phyloP scores from a whole-genome alignment of 1,140 invertebrate species.

The Drosophila mojavensis region DNA sequence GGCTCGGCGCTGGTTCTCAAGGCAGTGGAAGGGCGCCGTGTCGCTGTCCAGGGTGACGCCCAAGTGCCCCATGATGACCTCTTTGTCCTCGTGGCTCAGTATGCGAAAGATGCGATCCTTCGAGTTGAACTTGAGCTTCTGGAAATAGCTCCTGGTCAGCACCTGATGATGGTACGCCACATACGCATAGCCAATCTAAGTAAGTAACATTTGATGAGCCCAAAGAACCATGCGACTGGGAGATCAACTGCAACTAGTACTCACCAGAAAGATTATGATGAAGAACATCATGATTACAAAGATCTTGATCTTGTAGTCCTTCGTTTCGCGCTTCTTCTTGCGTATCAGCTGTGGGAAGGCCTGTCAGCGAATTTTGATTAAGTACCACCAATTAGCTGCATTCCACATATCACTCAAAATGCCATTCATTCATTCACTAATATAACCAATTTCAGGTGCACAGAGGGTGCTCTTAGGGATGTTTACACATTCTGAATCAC shows the following conservation, averaged over 20 bases:
- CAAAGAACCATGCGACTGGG: no score
- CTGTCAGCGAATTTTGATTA: slow-evolving; percentile 29
- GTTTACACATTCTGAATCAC: background rate
- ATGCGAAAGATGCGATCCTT: slow-evolving; percentile 90
- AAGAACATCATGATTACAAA: slow-evolving; percentile 93
- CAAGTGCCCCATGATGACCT: slow-evolving; percentile 89
- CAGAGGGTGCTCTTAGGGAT: no score
- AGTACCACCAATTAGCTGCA: background rate
- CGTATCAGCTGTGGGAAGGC: slow-evolving; percentile 85
- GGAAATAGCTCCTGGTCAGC: slow-evolving; percentile 91
- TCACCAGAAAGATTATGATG: slow-evolving; percentile 89
- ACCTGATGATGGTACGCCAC: slow-evolving; percentile 93
- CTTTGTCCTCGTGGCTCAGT: slow-evolving; percentile 88
- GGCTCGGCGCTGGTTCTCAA: slow-evolving; percentile 86
- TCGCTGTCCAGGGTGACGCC: slow-evolving; percentile 86
- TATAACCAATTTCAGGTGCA: no score
- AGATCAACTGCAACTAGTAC: slow-evolving; percentile 12
- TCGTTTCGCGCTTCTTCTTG: slow-evolving; percentile 87
- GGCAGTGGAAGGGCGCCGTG: slow-evolving; percentile 89
- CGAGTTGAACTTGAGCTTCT: slow-evolving; percentile 93
- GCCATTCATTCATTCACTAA: no score
- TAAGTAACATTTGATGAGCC: background rate
- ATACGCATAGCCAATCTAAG: slow-evolving; percentile 90
- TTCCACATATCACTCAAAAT: slow-evolving; percentile 1
- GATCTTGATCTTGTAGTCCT: slow-evolving; percentile 90